Percentiles rank a stretch among this genome's conserved stretches.
These are phyloP conservation scores for Chaenogobius annularis DNA, from an alignment of 2,113 vertebrate species.

Conservation along the genomic window DNA sequence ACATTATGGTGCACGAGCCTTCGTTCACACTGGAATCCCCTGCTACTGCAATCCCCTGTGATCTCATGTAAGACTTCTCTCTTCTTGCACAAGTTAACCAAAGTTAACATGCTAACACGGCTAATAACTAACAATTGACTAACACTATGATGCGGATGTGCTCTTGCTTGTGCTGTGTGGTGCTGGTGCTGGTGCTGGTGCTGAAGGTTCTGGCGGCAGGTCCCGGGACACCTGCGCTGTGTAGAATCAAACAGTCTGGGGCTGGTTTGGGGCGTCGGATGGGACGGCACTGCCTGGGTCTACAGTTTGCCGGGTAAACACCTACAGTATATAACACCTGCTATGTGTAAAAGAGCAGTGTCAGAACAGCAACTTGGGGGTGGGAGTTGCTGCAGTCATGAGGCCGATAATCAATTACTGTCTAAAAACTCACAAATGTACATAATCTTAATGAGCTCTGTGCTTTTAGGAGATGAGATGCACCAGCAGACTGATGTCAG, in stretches of 20 bases:
- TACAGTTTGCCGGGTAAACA: slow-evolving; percentile 87
- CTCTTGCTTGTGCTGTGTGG: slow-evolving; percentile 51
- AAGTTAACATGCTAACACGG: slow-evolving; percentile 28
- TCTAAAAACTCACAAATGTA: not conserved
- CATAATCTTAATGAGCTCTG: not conserved
- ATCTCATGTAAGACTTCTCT: slow-evolving; percentile 86
- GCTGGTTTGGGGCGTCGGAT: slow-evolving; percentile 93
- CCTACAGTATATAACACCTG: not conserved
- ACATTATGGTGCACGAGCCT: slow-evolving; percentile 94
- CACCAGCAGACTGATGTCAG: slow-evolving; percentile 85
- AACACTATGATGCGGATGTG: slow-evolving; percentile 1
- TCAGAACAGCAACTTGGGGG: too few species aligned
- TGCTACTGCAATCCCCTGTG: slow-evolving; percentile 78
- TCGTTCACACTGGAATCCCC: slow-evolving; percentile 81
- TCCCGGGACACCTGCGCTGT: slow-evolving; percentile 89
- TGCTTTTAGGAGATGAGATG: slow-evolving; percentile 74
- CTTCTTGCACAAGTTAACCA: not conserved
- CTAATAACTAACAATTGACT: not conserved
- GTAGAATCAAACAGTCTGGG: slow-evolving; percentile 89
- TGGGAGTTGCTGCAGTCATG: too few species aligned
- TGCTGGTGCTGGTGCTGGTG: slow-evolving; percentile 65
- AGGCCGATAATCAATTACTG: too few species aligned
- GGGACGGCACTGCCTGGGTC: slow-evolving; percentile 91
- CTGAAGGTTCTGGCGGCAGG: slow-evolving; percentile 94
- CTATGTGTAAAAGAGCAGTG: not conserved